Conservation (phyloP, 2,888 invertebrate species). For the Zygothrica quintamaculata region DNA sequence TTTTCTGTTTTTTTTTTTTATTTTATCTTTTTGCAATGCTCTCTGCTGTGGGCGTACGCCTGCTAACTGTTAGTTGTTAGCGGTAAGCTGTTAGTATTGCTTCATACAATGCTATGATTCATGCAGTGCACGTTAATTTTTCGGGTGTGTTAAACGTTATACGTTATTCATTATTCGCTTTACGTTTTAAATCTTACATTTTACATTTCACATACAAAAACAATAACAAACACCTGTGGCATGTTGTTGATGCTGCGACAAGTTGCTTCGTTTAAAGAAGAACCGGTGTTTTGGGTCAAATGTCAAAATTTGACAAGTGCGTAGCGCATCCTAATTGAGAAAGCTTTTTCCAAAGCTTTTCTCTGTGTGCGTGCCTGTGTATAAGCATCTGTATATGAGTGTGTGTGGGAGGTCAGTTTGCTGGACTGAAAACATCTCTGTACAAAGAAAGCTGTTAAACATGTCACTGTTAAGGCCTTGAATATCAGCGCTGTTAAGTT, state of each 20-base stretch:
- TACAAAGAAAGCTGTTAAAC: conserved; percentile 18
- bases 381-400: neutral
- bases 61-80: conserved; percentile 30
- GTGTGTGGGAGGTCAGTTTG: no score
- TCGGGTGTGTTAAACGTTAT: conserved; percentile 14
- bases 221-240: conserved; percentile 62
- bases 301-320: conserved; percentile 70
- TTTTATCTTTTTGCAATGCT: conserved; percentile 23
- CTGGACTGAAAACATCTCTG: neutral
- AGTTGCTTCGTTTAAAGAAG: conserved; percentile 5
- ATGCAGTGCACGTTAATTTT: conserved; percentile 26
- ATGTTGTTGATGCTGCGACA: conserved; percentile 41
- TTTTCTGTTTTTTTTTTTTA: no score
- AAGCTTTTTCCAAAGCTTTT: conserved; percentile 45
- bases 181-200: no score
- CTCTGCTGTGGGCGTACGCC: conserved; percentile 41
- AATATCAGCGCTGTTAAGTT: conserved; percentile 21
- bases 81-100: no score
- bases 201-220: no score
- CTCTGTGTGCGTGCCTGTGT: neutral
- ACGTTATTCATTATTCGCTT: conserved; percentile 1
- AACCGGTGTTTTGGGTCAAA: conserved; percentile 51
- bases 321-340: conserved; percentile 50
- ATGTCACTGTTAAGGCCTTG: conserved; percentile 9
- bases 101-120: conserved; percentile 58